phyloP scores from a whole-genome alignment of 2,888 invertebrate genomes.

The Eulithis testata region DNA sequence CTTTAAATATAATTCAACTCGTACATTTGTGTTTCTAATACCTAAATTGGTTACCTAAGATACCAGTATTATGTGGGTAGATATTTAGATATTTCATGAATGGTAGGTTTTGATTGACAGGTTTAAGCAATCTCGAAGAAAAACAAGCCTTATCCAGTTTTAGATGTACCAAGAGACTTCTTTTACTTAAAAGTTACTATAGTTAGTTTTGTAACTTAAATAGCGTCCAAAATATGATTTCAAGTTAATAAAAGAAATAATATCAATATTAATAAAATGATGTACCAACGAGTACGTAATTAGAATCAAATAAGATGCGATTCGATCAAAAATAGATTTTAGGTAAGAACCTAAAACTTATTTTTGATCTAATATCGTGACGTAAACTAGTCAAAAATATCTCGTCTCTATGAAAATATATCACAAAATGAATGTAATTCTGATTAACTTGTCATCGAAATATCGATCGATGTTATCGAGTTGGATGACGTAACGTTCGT shows the following conservation, averaged over 20 bases:
- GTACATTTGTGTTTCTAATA: not conserved
- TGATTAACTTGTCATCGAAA: conserved; percentile 33
- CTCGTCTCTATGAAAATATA: not conserved
- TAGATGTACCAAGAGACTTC: too few species aligned
- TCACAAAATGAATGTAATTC: conserved; percentile 16
- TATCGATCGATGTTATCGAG: conserved; percentile 38
- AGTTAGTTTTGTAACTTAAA: too few species aligned
- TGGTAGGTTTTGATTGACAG: not conserved
- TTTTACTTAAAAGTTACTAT: too few species aligned
- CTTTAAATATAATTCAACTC: not conserved
- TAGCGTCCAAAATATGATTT: too few species aligned
- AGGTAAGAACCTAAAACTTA: not conserved
- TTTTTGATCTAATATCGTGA: not conserved
- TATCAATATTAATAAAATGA: too few species aligned
- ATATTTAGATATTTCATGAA: not conserved
- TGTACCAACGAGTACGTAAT: too few species aligned
- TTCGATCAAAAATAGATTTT: not conserved
- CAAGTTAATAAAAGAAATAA: too few species aligned
- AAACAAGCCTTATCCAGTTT: too few species aligned
- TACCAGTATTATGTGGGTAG: not conserved
- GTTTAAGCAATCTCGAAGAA: too few species aligned
- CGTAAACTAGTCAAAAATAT: not conserved
- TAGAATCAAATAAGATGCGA: too few species aligned
- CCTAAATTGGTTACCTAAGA: not conserved
- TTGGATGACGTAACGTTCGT: conserved; percentile 55